Base-by-base conservation (phyloP, 2,113 vertebrate species). In the Xiphorhynchus elegans region DNA sequence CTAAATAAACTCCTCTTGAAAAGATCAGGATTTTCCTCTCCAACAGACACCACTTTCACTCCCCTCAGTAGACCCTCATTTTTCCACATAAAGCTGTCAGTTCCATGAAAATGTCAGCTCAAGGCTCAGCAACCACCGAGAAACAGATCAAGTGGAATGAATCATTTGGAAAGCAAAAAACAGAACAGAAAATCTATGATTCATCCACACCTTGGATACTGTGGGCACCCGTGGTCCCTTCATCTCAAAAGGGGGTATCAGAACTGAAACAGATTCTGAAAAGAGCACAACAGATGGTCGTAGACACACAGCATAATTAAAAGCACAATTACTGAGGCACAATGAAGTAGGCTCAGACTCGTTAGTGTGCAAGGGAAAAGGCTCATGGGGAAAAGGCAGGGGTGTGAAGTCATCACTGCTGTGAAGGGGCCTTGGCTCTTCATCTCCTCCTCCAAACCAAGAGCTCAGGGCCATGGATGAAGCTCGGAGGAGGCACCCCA, bases 211-310 rank as follows among this genome's bases (percentile, higher is more conserved):
- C 91, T 92, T 78, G 83, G 92, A 87, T 93, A 77, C 63, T 59
- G 84, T 1, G n/a, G 89, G 94, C 84, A 89, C 91, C 95, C 12
- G 19, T 68, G 89, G 73, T 87, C 86, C 89, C 94, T 97, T 93
- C 91, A 90, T 95, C 91, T 95, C 93, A 39, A 86, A 96, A 95
- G 73, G 94, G 94, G 95, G 77, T 78, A 89, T 77, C 94, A 96
- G 89, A 87, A 81, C 94, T 63, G 93, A 86, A 96, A 72, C 84
- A 93, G 95, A 95, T 81, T 95, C 95, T 75, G 76, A 93, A 95
- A 95, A 95, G 80, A 92, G 95, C 91, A 93, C 76, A 93, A 90
- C 96, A 97, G 96, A 97, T 96, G 96, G 96, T 90, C 86, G 91
- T 70, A 97, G 93, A 90, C 91, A 90, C 76, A 46, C 86, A 95